These are phyloP conservation scores for Clunio marinus DNA, from an alignment of 2,888 invertebrate genomes.

Conservation along the genomic window DNA sequence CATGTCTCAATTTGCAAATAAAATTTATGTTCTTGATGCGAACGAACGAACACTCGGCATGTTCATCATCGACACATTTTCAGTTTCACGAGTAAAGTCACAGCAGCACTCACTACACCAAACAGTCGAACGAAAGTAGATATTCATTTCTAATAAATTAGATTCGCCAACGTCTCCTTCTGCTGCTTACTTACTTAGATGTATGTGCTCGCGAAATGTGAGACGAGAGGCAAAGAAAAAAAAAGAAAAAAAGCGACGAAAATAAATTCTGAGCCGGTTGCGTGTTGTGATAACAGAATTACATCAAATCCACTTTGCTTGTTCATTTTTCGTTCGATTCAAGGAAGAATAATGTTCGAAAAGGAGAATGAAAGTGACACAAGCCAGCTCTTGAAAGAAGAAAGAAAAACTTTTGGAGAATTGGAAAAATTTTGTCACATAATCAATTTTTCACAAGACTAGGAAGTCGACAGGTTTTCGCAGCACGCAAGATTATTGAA, in stretches of 20 bases:
- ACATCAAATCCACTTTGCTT: constrained; percentile 10
- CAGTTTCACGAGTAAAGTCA: not conserved
- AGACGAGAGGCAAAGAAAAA: not conserved
- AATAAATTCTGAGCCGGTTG: constrained; percentile 1
- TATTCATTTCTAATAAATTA: constrained; percentile 20
- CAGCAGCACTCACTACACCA: not conserved
- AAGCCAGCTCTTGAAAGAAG: constrained; percentile 2
- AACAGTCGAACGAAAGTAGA: no score
- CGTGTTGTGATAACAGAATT: constrained; percentile 15
- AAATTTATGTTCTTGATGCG: constrained; percentile 18
- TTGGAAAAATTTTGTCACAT: constrained; percentile 29
- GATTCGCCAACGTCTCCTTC: not conserved
- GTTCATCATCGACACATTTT: constrained; percentile 20
- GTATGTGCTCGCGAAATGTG: no score
- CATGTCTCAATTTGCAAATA: not conserved
- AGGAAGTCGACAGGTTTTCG: constrained; percentile 8
- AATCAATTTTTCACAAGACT: constrained; percentile 22
- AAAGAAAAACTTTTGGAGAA: not conserved
- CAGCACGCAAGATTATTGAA: constrained; percentile 2
- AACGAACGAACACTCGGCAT: constrained; percentile 16
- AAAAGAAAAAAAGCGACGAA: not conserved
- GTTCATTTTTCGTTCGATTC: not conserved
- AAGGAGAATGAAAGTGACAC: not conserved
- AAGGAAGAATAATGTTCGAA: not conserved
- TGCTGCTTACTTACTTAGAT: not conserved